These are phyloP conservation scores for Pachypanchax playfairii DNA, from an alignment of 2,113 vertebrate genomes.

Conservation along the genomic window DNA sequence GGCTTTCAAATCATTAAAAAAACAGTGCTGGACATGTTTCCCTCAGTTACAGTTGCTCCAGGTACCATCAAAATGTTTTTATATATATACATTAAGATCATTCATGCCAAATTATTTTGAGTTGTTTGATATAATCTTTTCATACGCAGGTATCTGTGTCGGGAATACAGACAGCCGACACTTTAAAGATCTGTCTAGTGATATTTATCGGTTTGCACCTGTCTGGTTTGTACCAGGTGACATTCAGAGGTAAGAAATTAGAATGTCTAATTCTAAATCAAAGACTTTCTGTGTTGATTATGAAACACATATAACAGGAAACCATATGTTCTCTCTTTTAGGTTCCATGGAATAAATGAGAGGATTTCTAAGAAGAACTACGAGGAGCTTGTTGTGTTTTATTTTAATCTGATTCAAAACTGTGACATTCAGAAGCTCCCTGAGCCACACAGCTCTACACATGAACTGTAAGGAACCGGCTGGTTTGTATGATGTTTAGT, in stretches of 20 bases:
- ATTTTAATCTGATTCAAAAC: constrained; percentile 90
- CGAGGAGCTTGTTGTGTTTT: constrained; percentile 84
- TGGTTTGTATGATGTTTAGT: background rate
- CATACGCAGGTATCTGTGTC: constrained; percentile 83
- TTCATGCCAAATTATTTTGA: background rate
- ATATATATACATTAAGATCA: background rate
- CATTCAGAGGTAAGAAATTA: constrained; percentile 78
- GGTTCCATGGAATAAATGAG: constrained; percentile 93
- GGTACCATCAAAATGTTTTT: constrained; percentile 69
- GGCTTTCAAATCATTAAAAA: constrained; percentile 88
- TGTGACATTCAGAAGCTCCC: constrained; percentile 80
- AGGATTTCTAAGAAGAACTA: constrained; percentile 88
- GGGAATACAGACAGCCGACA: constrained; percentile 93
- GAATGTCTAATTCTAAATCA: background rate
- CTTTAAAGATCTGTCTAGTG: constrained; percentile 81
- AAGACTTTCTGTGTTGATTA: background rate
- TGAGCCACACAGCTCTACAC: constrained; percentile 72
- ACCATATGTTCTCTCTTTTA: constrained; percentile 17
- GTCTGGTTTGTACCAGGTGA: constrained; percentile 77
- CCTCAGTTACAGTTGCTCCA: constrained; percentile 85
- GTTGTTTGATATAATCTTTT: background rate
- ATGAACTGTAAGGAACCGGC: constrained; percentile 81
- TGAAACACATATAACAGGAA: background rate
- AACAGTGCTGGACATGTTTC: constrained; percentile 87
- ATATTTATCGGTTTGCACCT: constrained; percentile 88